A percentile compares a stretch with the other conserved stretches of the same genome.
Conservation (phyloP, 2,888 invertebrate species). For the Tenthredo notha region DNA sequence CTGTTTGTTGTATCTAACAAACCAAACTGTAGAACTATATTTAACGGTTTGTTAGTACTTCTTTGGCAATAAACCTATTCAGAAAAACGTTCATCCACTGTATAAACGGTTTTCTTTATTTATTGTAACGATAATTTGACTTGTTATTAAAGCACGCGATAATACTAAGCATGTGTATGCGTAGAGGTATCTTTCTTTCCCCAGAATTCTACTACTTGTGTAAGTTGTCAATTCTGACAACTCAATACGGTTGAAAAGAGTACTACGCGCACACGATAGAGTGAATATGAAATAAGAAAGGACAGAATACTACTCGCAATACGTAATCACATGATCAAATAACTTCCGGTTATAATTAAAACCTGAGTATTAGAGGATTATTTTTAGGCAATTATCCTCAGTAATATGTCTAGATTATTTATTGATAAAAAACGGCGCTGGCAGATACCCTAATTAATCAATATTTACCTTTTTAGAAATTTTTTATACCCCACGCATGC, state of each 20-base stretch:
- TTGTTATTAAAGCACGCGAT: neutral
- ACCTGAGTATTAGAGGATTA: neutral
- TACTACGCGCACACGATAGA: neutral
- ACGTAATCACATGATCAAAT: neutral
- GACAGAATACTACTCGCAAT: neutral
- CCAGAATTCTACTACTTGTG: too few relatives aligned
- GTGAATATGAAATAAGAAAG: neutral
- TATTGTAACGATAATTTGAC: neutral
- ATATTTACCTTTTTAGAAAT: neutral
- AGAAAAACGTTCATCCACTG: neutral
- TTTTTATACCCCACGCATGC: neutral
- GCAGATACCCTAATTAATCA: neutral
- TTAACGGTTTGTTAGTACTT: neutral
- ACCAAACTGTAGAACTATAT: neutral
- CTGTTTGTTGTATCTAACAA: neutral
- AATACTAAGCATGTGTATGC: too few relatives aligned
- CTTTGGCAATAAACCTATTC: neutral
- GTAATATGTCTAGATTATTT: neutral
- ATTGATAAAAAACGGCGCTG: neutral
- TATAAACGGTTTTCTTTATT: neutral
- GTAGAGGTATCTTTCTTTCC: too few relatives aligned
- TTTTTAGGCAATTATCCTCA: neutral
- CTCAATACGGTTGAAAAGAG: neutral
- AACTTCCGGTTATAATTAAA: neutral
- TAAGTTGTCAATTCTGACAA: slow-evolving; percentile 43